Evolutionary conservation across 2,113 vertebrate species (phyloP), one percentile per base, ranked within the genome.

Genomic region (Pithys albifrons): DNA sequence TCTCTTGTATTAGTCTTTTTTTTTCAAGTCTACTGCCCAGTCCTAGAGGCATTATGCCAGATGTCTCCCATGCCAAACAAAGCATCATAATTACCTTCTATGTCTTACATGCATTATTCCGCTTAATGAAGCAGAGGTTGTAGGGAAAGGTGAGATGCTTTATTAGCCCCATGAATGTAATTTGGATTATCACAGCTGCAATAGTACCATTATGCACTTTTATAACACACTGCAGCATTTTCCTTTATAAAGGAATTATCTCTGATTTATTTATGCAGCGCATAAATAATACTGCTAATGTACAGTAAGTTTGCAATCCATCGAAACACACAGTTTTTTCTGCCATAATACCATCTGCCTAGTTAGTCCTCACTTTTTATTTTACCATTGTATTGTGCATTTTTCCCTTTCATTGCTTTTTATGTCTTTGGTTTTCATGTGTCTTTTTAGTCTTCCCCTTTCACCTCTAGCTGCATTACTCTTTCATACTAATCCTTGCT

Each of bases 61-160:
- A 70, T 84, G 59, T 77, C 72, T 86, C 58, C 65, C 58, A 80
- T 84, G 87, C 55, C 89, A 96, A 93, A 91, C 78, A 95, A 91
- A 94, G 69, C 73, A 89, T 83, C 49, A 57, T 54, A 77, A 96
- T 96, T 94, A 81, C 51, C 69, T 80, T 84, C 22, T 41, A 70
- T 88, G 89, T 83, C 71, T 91, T 96, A 92, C 91, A 96, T 57
- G 72, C 76, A 83, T 95, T 96, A 95, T 86, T 96, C 41, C 0
- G 2, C 51, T 84, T 96, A 96, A 96, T 89, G 81, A 80, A 91
- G 77, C 59, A 86, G 79, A 76, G 85, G 62, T 88, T 92, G 79
- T 65, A 92, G 43, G 33, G 66, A 85, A 90, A 95, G 75, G 72
- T 90, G 86, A 73, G 49, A 73, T 84, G 49, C 79, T 96, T 91